Base-by-base conservation (phyloP, 2,888 invertebrate genomes). In the Dendrolimus pini region DNA sequence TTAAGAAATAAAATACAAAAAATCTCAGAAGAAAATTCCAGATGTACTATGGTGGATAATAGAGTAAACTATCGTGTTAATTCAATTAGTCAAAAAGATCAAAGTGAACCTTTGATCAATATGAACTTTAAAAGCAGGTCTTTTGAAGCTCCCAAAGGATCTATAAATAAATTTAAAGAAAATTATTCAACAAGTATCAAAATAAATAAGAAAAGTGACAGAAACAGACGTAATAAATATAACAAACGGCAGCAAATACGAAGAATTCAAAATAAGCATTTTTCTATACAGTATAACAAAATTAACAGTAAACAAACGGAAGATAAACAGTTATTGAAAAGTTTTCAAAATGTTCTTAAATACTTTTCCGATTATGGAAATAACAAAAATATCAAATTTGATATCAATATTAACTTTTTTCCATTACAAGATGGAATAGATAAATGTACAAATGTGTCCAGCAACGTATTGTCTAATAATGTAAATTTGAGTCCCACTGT, bases 391-490 rank as follows among this genome's bases (percentile, higher is more conserved):
- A 68, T 85, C 12, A 79, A 80, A 62, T 59, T 87, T 54, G 80
- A 87, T 61, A 68, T 88, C 61, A 74, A 78, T 54, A 68, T 88
- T 7, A 85, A 82, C 60, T 63, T 85, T 0, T 67, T 69, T 55
- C 80, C 85, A 42, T 59, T 61, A 1, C 57, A 59, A 69, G 53
- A 59, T 61, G 42, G 58, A 61, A 58, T 62, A 58, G 7, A 64
- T 64, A 64, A 63, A 71, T 10, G 63, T 60, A 41, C 47, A 47
- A 47, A 9, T 47, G 47, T 47, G 47, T 10, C 47, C 9, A 47
- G 47, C 10, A 12, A 9, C 7, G 8, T 47, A 9, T 47, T 47
- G 12, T 9, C 10, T 9, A 47, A 47, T 47, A 12, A 47, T 47
- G 47, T 47, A 10, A 47, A 9, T 2, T 47, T 9, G 9, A 47